Evolutionary conservation across 1,140 invertebrate species (phyloP), one percentile per base, ranked within the genome.

Genomic region (Carposina sasakii): DNA sequence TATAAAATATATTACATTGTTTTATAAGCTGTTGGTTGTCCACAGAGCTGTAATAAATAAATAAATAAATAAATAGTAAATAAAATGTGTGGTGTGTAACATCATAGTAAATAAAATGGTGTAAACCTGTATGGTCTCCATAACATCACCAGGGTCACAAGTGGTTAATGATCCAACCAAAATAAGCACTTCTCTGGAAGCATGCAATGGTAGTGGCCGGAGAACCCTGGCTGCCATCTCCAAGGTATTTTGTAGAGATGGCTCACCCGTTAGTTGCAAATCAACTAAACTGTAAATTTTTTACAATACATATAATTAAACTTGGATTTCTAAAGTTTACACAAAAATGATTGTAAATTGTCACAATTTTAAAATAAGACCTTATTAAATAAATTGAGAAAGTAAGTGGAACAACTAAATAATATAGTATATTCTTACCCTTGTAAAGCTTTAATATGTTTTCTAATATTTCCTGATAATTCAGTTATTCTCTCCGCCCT

Each of bases 71-170:
- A 42, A 56, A 37, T 17, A 49, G 21, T 24, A 49, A 54, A 50
- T 41, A 49, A 60, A 48, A n/a, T n/a, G n/a, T n/a, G n/a, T n/a
- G n/a, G n/a, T n/a, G n/a, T n/a, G n/a, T n/a, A n/a, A n/a, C n/a
- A n/a, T n/a, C n/a, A n/a, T n/a, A n/a, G 47, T 22, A 17, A 22
- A 44, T 23, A 31, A 33, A 56, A 63, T 43, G 52, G 17, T n/a
- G 40, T 37, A 36, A 55, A 94, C 93, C 81, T 94, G 88, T 69
- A 98, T 93, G 5, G 96, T 98, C 46, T 88, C 87, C 57, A 90
- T 91, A 20, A 99, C 98, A 70, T 99, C 95, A 17, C 93, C 91
- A 16, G 98, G 98, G 87, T 99, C 98, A 86, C 97, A 98, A 1
- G 96, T 97, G 1, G 97, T 98, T 20, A 99, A 87, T 67, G 96